Conservation (phyloP, 2,113 vertebrate genomes). For the Gulo gulo region DNA sequence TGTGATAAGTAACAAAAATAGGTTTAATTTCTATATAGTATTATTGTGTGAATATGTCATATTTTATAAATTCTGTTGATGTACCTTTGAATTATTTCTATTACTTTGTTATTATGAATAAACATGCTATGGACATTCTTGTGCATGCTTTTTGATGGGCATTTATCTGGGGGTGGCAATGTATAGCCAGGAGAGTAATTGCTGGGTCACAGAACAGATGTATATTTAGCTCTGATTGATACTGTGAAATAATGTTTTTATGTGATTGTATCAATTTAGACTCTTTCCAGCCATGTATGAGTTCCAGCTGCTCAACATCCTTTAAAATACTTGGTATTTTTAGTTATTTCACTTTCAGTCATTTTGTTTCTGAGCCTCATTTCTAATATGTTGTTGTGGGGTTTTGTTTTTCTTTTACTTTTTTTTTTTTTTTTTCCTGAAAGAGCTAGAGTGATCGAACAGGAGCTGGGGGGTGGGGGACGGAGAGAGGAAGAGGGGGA, state of each 20-base stretch:
- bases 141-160: not conserved
- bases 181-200: not conserved
- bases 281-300: not conserved
- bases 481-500: not conserved
- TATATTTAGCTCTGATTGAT: not conserved
- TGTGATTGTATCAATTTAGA: not conserved
- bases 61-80: not conserved
- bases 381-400: not conserved
- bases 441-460: not conserved
- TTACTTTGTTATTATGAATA: not conserved
- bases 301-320: not conserved
- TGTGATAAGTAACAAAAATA: not conserved
- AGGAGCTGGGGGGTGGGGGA: too few species aligned
- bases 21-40: not conserved
- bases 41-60: not conserved
- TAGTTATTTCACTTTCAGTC: not conserved
- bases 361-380: not conserved
- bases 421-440: not conserved
- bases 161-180: not conserved
- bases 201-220: not conserved
- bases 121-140: not conserved
- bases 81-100: not conserved
- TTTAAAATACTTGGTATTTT: not conserved
- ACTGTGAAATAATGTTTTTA: not conserved
- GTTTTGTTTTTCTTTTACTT: not conserved